phyloP scores from a whole-genome alignment of 1,140 invertebrate species.

The Cataglyphis hispanica region DNA sequence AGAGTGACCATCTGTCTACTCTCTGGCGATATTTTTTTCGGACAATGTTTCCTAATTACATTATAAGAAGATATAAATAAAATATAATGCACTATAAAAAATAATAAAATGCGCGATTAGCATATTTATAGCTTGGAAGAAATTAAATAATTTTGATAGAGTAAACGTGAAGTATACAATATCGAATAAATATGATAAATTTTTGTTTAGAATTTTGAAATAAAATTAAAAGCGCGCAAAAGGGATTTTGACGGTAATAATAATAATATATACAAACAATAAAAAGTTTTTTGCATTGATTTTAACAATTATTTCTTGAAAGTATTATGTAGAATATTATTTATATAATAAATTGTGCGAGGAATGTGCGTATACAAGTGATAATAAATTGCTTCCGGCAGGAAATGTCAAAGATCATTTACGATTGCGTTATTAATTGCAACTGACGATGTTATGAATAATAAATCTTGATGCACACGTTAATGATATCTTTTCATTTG shows the following conservation, averaged over 20 bases:
- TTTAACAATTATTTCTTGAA: too few species aligned
- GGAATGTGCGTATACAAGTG: background rate
- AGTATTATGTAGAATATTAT: constrained; percentile 4
- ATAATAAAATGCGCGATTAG: background rate
- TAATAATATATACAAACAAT: background rate
- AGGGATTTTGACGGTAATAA: background rate
- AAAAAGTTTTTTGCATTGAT: background rate
- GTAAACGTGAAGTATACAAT: background rate
- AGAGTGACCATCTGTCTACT: constrained; percentile 18
- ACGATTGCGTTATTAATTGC: background rate
- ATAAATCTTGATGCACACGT: constrained; percentile 26
- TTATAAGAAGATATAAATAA: background rate
- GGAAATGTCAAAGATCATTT: background rate
- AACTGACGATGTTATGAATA: background rate
- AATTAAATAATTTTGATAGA: constrained; percentile 18
- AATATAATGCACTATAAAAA: constrained; percentile 13
- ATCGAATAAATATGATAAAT: constrained; percentile 1
- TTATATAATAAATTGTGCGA: background rate
- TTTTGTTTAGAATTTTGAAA: background rate
- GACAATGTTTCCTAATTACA: background rate
- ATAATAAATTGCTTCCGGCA: background rate
- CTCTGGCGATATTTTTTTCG: background rate
- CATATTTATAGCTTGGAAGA: background rate
- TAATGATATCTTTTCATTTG: constrained; percentile 40
- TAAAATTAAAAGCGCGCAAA: background rate